Conservation (phyloP, 2,888 invertebrate genomes). For the Parascotia fuliginaria region DNA sequence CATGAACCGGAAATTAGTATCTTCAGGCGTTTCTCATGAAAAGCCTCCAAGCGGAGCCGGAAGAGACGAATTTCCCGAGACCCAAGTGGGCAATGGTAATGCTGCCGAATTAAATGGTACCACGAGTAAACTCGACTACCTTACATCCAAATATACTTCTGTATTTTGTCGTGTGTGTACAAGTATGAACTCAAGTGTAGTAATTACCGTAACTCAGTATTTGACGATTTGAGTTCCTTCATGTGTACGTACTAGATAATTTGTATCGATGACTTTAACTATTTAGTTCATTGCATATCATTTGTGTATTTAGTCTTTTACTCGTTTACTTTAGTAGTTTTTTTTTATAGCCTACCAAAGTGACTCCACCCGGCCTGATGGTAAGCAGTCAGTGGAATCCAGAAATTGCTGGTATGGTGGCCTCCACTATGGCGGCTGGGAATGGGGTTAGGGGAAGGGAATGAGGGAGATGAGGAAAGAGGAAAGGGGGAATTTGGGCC, state of each 20-base stretch:
- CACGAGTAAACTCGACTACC: constrained; percentile 19
- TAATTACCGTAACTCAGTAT: background rate
- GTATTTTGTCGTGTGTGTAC: background rate
- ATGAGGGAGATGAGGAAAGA: too few relatives aligned
- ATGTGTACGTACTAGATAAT: background rate
- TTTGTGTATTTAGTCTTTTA: too few relatives aligned
- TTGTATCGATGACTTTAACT: too few relatives aligned
- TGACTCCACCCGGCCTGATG: too few relatives aligned
- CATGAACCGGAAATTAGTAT: constrained; percentile 68
- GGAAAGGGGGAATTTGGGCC: too few relatives aligned
- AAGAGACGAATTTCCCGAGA: constrained; percentile 64
- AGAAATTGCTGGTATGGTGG: too few relatives aligned
- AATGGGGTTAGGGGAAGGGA: too few relatives aligned
- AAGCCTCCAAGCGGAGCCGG: constrained; percentile 52
- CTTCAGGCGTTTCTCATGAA: constrained; percentile 59
- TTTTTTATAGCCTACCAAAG: too few relatives aligned
- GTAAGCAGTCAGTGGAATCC: too few relatives aligned
- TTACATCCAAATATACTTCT: constrained; percentile 5
- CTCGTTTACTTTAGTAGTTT: too few relatives aligned
- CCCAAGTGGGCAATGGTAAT: constrained; percentile 53
- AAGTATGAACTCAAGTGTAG: background rate
- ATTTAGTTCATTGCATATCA: too few relatives aligned
- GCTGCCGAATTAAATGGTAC: constrained; percentile 49
- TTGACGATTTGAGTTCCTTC: background rate
- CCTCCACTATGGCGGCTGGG: too few relatives aligned